Evolutionary conservation across 2,113 vertebrate species (phyloP), one percentile per base, ranked within the genome.

Genomic region (Egretta garzetta): DNA sequence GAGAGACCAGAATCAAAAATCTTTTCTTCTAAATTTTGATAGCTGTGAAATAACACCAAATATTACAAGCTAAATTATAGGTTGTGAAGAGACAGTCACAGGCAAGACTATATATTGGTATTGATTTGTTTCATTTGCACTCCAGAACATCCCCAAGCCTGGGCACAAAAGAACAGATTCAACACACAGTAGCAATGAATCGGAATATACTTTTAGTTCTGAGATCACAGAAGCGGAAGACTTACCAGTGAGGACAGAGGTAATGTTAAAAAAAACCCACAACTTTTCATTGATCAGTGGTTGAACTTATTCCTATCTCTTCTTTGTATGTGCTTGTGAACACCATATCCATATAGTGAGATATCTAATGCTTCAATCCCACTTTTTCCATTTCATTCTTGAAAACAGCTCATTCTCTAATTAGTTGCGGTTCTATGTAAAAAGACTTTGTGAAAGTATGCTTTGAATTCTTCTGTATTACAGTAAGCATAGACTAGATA

Each of bases 151-250:
- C 50, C 98, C 99, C 81, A 99, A 99, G 95, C 99, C 99, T 79
- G 99, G 99, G 67, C 99, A 99, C 98, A 99, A 98, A 97, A 98
- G 99, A 97, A 99, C 98, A 2, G 99, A 99, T 88, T 99, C 99
- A 76, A 99, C 99, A 33, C 99, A 99, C 97, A 99, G 99, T 97
- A 99, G 99, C 98, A 99, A 99, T 97, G 99, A 99, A 92, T 99
- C 99, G 24, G 99, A 99, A 92, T 99, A 99, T 95, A 99, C 99
- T 45, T 99, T 99, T 95, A 99, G 99, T 98, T 99, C 99, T 6
- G 99, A 99, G 97, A 98, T 99, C 93, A 98, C 98, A 41, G 99
- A 99, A 95, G 96, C 98, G 24, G 99, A 99, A 95, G 99, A 99
- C 32, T 97, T 98, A 68, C 98, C 98, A 50, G 96, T 98, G 58